Percentiles rank a stretch among this genome's conserved stretches.
Evolutionary conservation across 2,113 vertebrate genomes (phyloP).

Genomic region (Engraulis encrasicolus): DNA sequence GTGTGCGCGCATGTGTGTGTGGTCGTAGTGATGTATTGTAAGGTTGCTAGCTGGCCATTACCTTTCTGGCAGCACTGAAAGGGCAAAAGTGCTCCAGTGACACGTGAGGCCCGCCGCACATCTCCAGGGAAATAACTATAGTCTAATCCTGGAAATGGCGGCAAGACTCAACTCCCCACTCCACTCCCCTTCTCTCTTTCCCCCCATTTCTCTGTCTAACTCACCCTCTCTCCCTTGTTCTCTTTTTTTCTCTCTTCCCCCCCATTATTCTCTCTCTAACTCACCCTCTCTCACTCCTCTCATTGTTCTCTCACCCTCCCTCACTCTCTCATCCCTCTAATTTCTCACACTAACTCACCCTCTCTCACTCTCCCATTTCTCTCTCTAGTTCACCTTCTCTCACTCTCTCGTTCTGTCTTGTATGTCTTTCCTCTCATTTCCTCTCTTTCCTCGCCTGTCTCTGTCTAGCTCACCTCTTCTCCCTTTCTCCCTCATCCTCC

Average conservation of each 20-base stretch:
- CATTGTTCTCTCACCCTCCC: background rate
- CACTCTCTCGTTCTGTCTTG: conserved; percentile 7
- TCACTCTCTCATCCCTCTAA: conserved; percentile 17
- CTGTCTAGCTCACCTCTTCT: too few species aligned
- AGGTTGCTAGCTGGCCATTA: conserved; percentile 31
- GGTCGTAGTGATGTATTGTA: background rate
- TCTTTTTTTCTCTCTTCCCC: background rate
- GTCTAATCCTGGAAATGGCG: conserved; percentile 41
- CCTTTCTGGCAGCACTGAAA: conserved; percentile 33
- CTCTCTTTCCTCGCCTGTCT: too few species aligned
- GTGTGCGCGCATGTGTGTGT: background rate
- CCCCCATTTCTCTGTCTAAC: background rate
- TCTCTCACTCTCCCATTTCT: background rate
- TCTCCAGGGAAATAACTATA: conserved; percentile 43
- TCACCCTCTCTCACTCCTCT: background rate
- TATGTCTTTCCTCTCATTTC: too few species aligned
- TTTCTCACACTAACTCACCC: background rate
- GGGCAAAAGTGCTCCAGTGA: conserved; percentile 20
- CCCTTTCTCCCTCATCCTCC: too few species aligned
- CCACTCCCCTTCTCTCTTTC: too few species aligned
- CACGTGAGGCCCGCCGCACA: background rate
- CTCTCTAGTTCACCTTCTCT: background rate
- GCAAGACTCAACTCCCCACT: background rate
- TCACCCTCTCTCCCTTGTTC: background rate
- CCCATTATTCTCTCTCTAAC: background rate